phyloP scores from a whole-genome alignment of 2,797 vertebrate genomes.

The Notolepis coatsorum region DNA sequence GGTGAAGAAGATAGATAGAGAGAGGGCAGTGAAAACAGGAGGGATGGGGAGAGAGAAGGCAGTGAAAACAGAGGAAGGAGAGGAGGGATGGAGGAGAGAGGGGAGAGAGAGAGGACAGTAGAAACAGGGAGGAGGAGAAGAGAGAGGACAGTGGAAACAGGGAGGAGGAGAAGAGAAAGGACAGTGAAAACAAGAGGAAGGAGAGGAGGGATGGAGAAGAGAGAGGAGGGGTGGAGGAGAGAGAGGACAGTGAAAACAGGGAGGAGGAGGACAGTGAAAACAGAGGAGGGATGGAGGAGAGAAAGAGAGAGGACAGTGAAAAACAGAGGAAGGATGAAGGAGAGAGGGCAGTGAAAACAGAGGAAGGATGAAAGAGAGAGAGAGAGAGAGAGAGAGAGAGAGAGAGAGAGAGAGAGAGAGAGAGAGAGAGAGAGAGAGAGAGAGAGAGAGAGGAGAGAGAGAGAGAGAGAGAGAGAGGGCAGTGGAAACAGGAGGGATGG shows the following conservation, averaged over 20 bases:
- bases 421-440: background rate
- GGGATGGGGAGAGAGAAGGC: too few relatives aligned
- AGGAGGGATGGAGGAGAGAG: slow-evolving; percentile 48
- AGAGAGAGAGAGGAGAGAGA: background rate
- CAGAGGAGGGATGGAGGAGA: slow-evolving; percentile 24
- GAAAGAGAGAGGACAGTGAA: slow-evolving; percentile 61
- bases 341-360: slow-evolving; percentile 37
- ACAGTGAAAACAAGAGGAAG: background rate
- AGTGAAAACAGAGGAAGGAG: slow-evolving; percentile 18
- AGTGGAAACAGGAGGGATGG: too few relatives aligned
- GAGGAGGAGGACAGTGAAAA: slow-evolving; percentile 7
- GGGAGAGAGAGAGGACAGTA: slow-evolving; percentile 33
- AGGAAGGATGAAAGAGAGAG: slow-evolving; percentile 53
- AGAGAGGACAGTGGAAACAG: too few relatives aligned
- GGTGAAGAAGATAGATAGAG: too few relatives aligned
- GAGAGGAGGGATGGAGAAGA: slow-evolving; percentile 36
- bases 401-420: background rate
- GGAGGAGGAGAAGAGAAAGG: too few relatives aligned
- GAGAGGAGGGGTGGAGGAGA: slow-evolving; percentile 40
- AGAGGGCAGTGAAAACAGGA: too few relatives aligned
- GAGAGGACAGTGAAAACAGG: too few relatives aligned
- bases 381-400: too few relatives aligned
- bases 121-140: too few relatives aligned
- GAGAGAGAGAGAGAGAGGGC: background rate
- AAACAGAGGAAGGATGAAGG: slow-evolving; percentile 50